These are phyloP conservation scores for Cephonodes hylas DNA, from an alignment of 2,888 invertebrate genomes.

Conservation along the genomic window DNA sequence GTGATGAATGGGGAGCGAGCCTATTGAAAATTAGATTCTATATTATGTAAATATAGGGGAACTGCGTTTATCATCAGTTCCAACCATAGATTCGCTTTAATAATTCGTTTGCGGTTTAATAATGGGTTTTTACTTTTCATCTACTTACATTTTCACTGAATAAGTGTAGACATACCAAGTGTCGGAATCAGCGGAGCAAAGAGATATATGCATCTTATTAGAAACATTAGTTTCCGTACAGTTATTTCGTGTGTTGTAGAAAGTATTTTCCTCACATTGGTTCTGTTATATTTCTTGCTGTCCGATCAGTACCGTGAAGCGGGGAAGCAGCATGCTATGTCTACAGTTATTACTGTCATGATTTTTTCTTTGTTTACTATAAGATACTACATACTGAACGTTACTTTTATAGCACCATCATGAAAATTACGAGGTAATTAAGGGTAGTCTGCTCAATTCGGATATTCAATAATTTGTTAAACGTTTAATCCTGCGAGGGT, in stretches of 20 bases:
- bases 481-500: too few relatives aligned
- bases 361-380: background rate
- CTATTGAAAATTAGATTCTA: too few relatives aligned
- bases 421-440: too few relatives aligned
- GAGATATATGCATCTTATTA: background rate
- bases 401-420: too few relatives aligned
- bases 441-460: too few relatives aligned
- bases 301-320: background rate
- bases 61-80: too few relatives aligned
- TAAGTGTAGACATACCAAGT: background rate
- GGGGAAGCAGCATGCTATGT: background rate
- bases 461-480: too few relatives aligned
- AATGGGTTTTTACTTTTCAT: background rate
- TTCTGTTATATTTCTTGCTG: background rate
- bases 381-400: background rate
- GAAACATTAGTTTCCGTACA: background rate
- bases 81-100: too few relatives aligned
- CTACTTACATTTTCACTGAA: slow-evolving; percentile 1
- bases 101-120: background rate
- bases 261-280: background rate
- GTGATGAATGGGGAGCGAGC: too few relatives aligned
- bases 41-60: too few relatives aligned
- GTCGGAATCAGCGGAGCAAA: slow-evolving; percentile 4
- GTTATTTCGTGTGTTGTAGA: background rate
- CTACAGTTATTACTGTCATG: background rate